Percentiles rank a stretch among this genome's conserved stretches.
These are phyloP conservation scores for Silurus meridionalis DNA, from an alignment of 2,113 vertebrate species.

Conservation along the genomic window DNA sequence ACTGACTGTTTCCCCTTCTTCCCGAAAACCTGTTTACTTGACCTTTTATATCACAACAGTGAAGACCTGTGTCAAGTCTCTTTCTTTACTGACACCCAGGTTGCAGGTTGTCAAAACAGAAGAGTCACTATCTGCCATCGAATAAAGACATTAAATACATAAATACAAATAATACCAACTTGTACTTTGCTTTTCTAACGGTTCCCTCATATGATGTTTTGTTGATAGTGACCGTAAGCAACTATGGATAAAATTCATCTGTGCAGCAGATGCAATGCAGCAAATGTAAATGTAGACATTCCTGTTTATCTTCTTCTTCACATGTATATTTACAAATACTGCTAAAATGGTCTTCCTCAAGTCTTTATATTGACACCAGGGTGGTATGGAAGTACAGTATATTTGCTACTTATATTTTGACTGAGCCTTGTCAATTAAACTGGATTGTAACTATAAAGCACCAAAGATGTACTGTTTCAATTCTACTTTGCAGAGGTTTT, in stretches of 20 bases:
- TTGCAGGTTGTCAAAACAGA: background rate
- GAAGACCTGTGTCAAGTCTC: background rate
- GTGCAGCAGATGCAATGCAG: too few species aligned
- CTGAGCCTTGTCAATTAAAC: background rate
- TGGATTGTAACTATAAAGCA: background rate
- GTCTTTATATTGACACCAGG: background rate
- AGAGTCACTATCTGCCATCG: background rate
- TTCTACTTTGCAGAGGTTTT: background rate
- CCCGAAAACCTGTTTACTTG: background rate
- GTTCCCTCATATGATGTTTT: background rate
- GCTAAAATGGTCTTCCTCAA: background rate
- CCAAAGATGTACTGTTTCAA: background rate
- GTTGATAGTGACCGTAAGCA: too few species aligned
- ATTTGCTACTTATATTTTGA: background rate
- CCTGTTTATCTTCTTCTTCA: background rate
- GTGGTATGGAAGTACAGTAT: background rate
- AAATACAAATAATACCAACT: background rate
- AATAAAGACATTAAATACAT: background rate
- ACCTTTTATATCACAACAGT: background rate
- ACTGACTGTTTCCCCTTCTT: background rate
- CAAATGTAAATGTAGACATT: background rate
- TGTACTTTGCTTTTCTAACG: background rate
- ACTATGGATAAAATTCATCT: background rate
- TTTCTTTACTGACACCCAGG: background rate
- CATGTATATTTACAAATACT: background rate